Evolutionary conservation across 2,797 vertebrate genomes (phyloP).

Genomic region (Tympanoctomys barrerae): DNA sequence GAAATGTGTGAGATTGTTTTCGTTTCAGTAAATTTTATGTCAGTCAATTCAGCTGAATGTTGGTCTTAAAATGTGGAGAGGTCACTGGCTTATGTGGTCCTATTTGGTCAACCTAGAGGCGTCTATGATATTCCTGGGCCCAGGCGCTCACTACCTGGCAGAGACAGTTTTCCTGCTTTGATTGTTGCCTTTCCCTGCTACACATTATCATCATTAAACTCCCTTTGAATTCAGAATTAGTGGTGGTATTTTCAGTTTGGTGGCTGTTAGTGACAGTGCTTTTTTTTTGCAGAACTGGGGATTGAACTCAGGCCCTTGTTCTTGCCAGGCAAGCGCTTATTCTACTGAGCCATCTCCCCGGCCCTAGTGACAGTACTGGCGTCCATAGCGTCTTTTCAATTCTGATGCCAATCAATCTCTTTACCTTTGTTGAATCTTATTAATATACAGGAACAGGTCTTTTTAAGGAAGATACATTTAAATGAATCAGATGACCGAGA

Average conservation of each 20-base stretch:
- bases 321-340: too few relatives aligned
- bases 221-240: conserved; percentile 49
- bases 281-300: too few relatives aligned
- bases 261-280: neutral
- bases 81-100: neutral
- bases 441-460: neutral
- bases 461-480: neutral
- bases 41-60: neutral
- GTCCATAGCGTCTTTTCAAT: neutral
- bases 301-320: too few relatives aligned
- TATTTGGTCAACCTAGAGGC: neutral
- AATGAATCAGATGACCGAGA: neutral
- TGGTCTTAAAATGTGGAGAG: conserved; percentile 2
- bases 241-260: conserved; percentile 1
- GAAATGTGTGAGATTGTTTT: neutral
- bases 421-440: neutral
- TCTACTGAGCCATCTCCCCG: too few relatives aligned
- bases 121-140: neutral
- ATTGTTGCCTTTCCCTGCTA: neutral
- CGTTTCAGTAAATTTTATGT: neutral
- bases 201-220: neutral
- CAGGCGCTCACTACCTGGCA: too few relatives aligned
- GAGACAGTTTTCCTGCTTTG: neutral
- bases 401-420: neutral
- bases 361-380: neutral